Percentiles rank a stretch among this genome's conserved stretches.
These are phyloP conservation scores for Listrodromus nycthemerus DNA, from an alignment of 2,888 invertebrate genomes.

Conservation along the genomic window DNA sequence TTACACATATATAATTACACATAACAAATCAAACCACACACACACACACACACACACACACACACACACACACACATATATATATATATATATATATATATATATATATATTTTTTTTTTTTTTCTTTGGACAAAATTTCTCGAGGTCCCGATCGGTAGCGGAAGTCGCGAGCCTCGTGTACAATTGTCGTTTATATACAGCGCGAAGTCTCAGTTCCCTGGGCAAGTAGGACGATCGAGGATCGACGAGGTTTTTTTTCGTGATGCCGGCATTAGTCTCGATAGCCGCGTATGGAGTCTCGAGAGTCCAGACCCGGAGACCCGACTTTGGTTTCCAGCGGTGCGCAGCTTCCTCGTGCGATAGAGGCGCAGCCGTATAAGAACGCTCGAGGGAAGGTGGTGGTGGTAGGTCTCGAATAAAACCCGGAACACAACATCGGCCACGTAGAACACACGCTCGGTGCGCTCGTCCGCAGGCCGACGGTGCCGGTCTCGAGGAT, in stretches of 20 bases:
- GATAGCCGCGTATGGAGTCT: conserved; percentile 7
- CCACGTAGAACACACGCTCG: conserved; percentile 65
- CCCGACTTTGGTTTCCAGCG: conserved; percentile 15
- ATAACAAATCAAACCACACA: too few species aligned
- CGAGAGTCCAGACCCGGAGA: conserved; percentile 26
- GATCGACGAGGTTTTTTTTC: conserved; percentile 44
- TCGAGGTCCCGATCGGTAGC: conserved; percentile 28
- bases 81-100: too few species aligned
- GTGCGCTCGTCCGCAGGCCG: conserved; percentile 18
- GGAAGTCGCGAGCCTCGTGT: conserved; percentile 14
- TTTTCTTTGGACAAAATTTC: background rate
- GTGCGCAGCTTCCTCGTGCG: conserved; percentile 25
- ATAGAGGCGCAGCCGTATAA: conserved; percentile 25
- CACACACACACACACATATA: too few species aligned
- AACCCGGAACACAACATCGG: conserved; percentile 70
- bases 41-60: too few species aligned
- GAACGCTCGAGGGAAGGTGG: background rate
- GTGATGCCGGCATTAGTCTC: conserved; percentile 32
- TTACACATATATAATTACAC: too few species aligned
- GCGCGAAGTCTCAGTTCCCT: conserved; percentile 44
- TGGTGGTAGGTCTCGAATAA: conserved; percentile 32
- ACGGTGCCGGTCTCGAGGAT: conserved; percentile 47
- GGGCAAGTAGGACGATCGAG: conserved; percentile 36
- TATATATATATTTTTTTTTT: too few species aligned
- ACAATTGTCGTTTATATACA: conserved; percentile 11